Percentiles rank a stretch among this genome's conserved stretches.
Evolutionary conservation across 1,140 invertebrate species (phyloP).

Genomic region (Argopecten irradians): DNA sequence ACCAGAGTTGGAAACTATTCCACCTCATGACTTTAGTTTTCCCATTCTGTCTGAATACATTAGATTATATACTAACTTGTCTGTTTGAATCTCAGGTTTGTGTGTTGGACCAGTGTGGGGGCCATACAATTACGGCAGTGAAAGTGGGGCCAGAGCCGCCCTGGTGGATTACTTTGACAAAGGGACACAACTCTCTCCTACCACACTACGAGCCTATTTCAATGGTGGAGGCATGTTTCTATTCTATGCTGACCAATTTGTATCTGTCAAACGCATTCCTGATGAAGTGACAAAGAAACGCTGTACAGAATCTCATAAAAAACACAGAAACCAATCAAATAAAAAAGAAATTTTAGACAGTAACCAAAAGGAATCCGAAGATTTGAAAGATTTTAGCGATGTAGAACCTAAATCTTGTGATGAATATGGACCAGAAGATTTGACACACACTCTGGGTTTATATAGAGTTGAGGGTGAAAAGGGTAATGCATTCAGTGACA

Average conservation of each 20-base stretch:
- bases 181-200: neutral
- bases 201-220: constrained; percentile 49
- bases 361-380: neutral
- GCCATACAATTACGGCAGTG: constrained; percentile 61
- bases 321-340: neutral
- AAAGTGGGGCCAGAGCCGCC: constrained; percentile 58
- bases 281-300: neutral
- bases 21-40: no score
- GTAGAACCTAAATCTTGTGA: neutral
- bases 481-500: neutral
- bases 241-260: neutral
- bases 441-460: neutral
- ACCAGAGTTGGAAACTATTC: no score
- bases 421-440: neutral
- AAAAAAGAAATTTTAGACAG: neutral
- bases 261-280: neutral
- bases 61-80: no score
- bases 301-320: neutral
- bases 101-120: constrained; percentile 65
- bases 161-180: constrained; percentile 25
- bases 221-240: constrained; percentile 66
- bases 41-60: no score
- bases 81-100: constrained; percentile 51
- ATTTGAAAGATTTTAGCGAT: neutral
- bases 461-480: neutral